Percentiles rank a stretch among this genome's conserved stretches.
These are phyloP conservation scores for Merluccius polli DNA, from an alignment of 2,797 vertebrate genomes.

Conservation along the genomic window DNA sequence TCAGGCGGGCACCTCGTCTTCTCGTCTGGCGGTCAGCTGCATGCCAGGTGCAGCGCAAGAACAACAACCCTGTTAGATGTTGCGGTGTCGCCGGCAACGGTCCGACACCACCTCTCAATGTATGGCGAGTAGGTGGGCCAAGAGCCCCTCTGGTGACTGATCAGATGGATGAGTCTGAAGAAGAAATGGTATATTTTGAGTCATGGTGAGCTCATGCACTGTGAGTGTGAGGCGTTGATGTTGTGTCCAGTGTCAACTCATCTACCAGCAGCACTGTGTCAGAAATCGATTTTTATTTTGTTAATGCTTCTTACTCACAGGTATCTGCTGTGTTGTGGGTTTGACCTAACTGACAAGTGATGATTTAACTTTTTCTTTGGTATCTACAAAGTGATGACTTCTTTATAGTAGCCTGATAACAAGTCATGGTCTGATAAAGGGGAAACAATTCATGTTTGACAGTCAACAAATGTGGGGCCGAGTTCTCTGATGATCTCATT, in stretches of 20 bases:
- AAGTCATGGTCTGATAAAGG: neutral
- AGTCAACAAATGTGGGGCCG: neutral
- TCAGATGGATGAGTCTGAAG: neutral
- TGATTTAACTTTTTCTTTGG: neutral
- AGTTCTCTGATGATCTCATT: neutral
- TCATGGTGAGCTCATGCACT: neutral
- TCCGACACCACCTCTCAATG: no score
- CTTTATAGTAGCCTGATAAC: neutral
- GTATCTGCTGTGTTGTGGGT: neutral
- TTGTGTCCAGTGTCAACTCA: no score
- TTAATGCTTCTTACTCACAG: neutral
- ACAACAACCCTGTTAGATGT: slow-evolving; percentile 16
- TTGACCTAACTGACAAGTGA: neutral
- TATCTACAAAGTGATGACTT: neutral
- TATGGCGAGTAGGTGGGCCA: no score
- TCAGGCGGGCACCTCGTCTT: slow-evolving; percentile 29
- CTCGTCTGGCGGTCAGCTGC: slow-evolving; percentile 58
- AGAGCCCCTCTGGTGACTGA: neutral
- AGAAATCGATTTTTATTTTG: neutral
- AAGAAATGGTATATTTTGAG: neutral
- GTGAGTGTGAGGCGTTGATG: neutral
- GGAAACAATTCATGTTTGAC: neutral
- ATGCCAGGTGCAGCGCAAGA: slow-evolving; percentile 57
- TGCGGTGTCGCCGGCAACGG: slow-evolving; percentile 12
- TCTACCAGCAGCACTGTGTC: neutral